phyloP scores from a whole-genome alignment of 2,113 vertebrate genomes.

The Atractosteus spatula region DNA sequence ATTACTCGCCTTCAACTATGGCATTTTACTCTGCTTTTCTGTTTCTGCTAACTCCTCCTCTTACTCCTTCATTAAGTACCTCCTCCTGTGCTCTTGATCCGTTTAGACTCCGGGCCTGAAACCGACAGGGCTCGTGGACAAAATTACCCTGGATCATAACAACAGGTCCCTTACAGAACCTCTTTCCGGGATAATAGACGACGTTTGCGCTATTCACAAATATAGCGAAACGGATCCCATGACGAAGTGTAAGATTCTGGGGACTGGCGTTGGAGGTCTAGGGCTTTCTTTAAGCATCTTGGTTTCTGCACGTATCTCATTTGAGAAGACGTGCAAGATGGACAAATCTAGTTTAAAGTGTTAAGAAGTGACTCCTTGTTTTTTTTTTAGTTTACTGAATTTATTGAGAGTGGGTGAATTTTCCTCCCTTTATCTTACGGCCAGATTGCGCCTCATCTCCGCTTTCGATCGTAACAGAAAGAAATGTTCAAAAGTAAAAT shows the following conservation, averaged over 20 bases:
- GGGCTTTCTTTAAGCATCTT: not conserved
- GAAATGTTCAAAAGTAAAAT: too few species aligned
- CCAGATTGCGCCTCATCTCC: too few species aligned
- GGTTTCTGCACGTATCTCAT: not conserved
- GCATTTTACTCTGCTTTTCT: not conserved
- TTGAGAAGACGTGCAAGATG: too few species aligned
- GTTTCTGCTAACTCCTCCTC: constrained; percentile 10
- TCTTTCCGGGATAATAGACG: constrained; percentile 46
- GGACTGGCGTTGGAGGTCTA: not conserved
- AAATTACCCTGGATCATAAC: constrained; percentile 64
- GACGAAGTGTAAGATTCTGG: constrained; percentile 29
- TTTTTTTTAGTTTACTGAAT: too few species aligned
- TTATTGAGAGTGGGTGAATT: too few species aligned
- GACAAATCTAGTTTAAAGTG: too few species aligned
- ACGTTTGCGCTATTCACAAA: constrained; percentile 39
- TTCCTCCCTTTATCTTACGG: too few species aligned
- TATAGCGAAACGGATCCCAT: constrained; percentile 40
- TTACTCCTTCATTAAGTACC: constrained; percentile 40
- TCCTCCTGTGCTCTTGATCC: constrained; percentile 61
- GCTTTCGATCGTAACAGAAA: too few species aligned
- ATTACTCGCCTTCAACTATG: constrained; percentile 40
- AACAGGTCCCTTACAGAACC: constrained; percentile 59
- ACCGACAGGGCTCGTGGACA: constrained; percentile 27
- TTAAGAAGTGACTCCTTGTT: too few species aligned
- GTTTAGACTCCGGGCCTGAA: constrained; percentile 50